Evolutionary conservation across 2,113 vertebrate genomes (phyloP).

Genomic region (Crotalus horridus): DNA sequence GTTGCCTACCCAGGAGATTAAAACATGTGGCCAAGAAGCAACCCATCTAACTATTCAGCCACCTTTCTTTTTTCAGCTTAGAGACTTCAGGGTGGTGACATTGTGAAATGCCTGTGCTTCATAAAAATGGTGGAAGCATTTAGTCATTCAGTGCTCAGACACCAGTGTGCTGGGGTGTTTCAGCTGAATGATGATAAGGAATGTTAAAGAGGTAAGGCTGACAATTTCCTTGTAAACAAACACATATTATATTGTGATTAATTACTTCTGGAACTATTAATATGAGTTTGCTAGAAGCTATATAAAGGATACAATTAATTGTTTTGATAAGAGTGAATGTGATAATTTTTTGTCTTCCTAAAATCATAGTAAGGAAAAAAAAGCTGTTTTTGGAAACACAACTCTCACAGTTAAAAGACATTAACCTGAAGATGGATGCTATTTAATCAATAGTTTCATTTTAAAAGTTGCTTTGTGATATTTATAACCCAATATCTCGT

Average conservation of each 20-base stretch:
- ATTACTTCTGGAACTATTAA: slow-evolving; percentile 23
- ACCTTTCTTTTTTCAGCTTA: slow-evolving; percentile 4
- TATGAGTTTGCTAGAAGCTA: slow-evolving; percentile 22
- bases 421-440: slow-evolving; percentile 49
- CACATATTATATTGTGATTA: slow-evolving; percentile 25
- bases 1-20: background rate
- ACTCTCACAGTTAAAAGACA: slow-evolving; percentile 42
- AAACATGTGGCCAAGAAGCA: slow-evolving; percentile 9
- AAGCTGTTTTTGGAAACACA: slow-evolving; percentile 44
- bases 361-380: slow-evolving; percentile 39
- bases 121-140: slow-evolving; percentile 30
- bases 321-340: slow-evolving; percentile 27
- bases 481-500: slow-evolving; percentile 37
- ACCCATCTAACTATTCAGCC: slow-evolving; percentile 1
- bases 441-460: slow-evolving; percentile 67
- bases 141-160: slow-evolving; percentile 27
- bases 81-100: background rate
- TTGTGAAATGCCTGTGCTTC: slow-evolving; percentile 34
- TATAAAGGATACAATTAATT: slow-evolving; percentile 30
- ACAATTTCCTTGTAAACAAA: slow-evolving; percentile 34
- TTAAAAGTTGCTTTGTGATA: slow-evolving; percentile 50
- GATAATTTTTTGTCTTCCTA: slow-evolving; percentile 18
- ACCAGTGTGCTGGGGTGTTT: slow-evolving; percentile 21
- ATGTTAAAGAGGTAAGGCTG: slow-evolving; percentile 29
- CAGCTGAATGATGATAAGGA: slow-evolving; percentile 35